Base-by-base conservation (phyloP, 2,797 vertebrate species). In the Melanotaenia trifasciata region DNA sequence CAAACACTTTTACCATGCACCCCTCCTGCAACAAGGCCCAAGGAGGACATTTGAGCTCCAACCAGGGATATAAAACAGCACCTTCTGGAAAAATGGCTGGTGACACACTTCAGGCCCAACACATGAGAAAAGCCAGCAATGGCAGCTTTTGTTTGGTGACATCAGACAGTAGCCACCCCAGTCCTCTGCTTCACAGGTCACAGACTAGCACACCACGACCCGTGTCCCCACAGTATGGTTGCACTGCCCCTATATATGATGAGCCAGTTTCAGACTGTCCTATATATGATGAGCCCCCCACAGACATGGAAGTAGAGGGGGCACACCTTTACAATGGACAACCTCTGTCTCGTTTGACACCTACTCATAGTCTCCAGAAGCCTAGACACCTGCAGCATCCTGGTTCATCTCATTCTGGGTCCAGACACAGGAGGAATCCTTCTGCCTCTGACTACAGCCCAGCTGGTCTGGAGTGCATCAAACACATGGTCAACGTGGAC, bases 401-500 rank as follows among this genome's bases (percentile, higher is more conserved):
- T 9, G 79, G 84, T 67, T 67, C 93, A 11, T 65, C 90, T 71
- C 93, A 94, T 38, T 85, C 93, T 22, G 93, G 93, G 12, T 89
- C 90, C 70, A 94, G 94, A 84, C 95, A 96, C 51, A 81, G 81
- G 53, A 94, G 93, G 80, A 96, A 93, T 45, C 92, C 95, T 10
- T 95, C 95, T 36, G 76, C 92, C 66, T 94, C 96, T 1, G 96
- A 98, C 67, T 97, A 97, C 73, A 97, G 96, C 86, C 96, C 95
- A 12, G 96, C 95, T 69, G 96, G 96, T 66, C 95, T 96, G 84
- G 96, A 97, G 74, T 97, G 96, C 83, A 97, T 97, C 85, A 96
- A 96, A 84, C 96, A 98, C 88, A 97, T 97, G 96, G 92, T 98
- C 72, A 98, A 96, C 0, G 85, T 97, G 56, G 96, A 97, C 69